Conservation (phyloP, 2,888 invertebrate species). For the Lamellibrachia satsuma region DNA sequence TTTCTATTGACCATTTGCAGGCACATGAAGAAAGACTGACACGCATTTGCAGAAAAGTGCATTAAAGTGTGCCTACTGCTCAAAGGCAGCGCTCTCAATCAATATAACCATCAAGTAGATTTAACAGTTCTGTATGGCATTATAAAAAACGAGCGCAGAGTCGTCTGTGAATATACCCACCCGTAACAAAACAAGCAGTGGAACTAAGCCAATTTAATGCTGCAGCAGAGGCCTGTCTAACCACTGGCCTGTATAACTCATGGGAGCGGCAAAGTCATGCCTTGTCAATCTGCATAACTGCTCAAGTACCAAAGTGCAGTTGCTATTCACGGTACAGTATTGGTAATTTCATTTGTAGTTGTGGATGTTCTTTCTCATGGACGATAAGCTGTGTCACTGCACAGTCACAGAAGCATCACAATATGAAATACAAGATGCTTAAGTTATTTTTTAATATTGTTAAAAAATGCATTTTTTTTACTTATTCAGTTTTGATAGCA, state of each 20-base stretch:
- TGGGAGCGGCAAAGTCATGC: background rate
- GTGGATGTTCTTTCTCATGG: background rate
- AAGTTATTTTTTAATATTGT: background rate
- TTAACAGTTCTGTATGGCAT: background rate
- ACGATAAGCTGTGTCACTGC: background rate
- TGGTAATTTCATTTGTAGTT: background rate
- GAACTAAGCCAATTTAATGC: background rate
- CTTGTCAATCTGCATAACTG: background rate
- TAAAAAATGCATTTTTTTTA: too few relatives aligned
- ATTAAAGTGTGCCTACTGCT: background rate
- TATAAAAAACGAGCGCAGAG: background rate
- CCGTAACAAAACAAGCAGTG: background rate
- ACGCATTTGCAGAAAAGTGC: slow-evolving; percentile 13
- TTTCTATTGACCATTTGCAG: background rate
- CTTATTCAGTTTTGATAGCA: too few relatives aligned
- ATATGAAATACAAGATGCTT: background rate
- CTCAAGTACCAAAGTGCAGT: background rate
- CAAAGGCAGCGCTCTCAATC: background rate
- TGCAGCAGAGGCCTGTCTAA: background rate
- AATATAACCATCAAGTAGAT: background rate
- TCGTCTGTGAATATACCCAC: background rate
- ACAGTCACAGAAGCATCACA: background rate
- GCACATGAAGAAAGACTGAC: background rate
- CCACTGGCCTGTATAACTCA: background rate
- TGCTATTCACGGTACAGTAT: background rate